Evolutionary conservation across 2,888 invertebrate genomes (phyloP).

Genomic region (Eumacrocentrus americanus): DNA sequence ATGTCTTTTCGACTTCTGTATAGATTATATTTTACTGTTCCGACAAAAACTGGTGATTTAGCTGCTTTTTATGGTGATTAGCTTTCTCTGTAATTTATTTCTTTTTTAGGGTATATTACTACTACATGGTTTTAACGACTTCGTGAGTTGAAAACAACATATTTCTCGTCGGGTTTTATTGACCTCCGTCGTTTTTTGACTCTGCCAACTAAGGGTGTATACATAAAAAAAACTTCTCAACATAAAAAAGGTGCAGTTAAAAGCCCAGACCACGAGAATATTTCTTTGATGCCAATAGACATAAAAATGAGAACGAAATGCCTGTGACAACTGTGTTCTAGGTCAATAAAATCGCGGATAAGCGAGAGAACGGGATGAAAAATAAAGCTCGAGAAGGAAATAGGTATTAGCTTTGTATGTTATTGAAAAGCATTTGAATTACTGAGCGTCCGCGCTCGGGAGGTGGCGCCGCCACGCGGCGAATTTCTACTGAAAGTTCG

Average conservation of each 20-base stretch:
- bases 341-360: not conserved
- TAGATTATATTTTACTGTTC: not conserved
- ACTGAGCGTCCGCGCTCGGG: not conserved
- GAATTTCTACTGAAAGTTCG: not conserved
- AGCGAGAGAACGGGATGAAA: not conserved
- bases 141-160: not conserved
- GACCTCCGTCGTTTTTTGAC: not conserved
- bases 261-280: not conserved
- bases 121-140: too few relatives aligned
- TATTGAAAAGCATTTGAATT: too few relatives aligned
- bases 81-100: not conserved
- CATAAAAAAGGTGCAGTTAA: not conserved
- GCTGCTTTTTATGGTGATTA: not conserved
- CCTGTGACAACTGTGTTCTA: not conserved
- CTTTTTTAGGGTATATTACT: not conserved
- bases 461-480: not conserved
- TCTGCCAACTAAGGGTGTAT: not conserved
- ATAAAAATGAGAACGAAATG: not conserved
- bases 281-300: not conserved
- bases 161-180: not conserved
- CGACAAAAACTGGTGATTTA: not conserved
- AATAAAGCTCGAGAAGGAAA: not conserved
- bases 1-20: not conserved
- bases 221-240: not conserved
- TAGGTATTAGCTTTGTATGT: too few relatives aligned